Evolutionary conservation across 2,113 vertebrate species (phyloP).

Genomic region (Cariama cristata): DNA sequence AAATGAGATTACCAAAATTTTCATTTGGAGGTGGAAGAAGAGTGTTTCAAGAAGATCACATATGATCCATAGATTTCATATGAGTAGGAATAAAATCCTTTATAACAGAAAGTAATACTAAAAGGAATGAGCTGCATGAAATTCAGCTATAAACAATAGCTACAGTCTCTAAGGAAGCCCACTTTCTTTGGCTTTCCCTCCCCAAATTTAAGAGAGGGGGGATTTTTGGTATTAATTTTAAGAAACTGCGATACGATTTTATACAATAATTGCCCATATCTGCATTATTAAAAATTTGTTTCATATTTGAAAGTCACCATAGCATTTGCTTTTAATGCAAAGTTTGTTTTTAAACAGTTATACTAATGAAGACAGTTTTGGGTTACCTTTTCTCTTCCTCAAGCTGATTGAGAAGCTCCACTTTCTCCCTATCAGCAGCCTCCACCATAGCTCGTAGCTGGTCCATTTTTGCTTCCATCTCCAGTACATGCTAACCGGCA

Average conservation of each 20-base stretch:
- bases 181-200: not conserved
- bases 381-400: conserved; percentile 96
- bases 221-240: not conserved
- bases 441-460: conserved; percentile 93
- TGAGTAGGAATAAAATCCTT: not conserved
- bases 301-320: not conserved
- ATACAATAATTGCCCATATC: not conserved
- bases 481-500: conserved; percentile 78
- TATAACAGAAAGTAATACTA: not conserved
- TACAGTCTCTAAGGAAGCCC: not conserved
- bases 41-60: not conserved
- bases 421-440: conserved; percentile 95
- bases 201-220: not conserved
- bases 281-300: not conserved
- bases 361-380: not conserved
- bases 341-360: not conserved
- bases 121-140: not conserved
- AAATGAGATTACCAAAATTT: not conserved
- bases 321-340: not conserved
- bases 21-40: not conserved
- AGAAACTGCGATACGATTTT: not conserved
- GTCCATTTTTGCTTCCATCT: conserved; percentile 98
- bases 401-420: conserved; percentile 94
- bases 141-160: not conserved
- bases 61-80: not conserved